Percentiles rank a stretch among this genome's conserved stretches.
phyloP scores from a whole-genome alignment of 92 coral and sea anemone species.

The Isaurus tuberculatus region DNA sequence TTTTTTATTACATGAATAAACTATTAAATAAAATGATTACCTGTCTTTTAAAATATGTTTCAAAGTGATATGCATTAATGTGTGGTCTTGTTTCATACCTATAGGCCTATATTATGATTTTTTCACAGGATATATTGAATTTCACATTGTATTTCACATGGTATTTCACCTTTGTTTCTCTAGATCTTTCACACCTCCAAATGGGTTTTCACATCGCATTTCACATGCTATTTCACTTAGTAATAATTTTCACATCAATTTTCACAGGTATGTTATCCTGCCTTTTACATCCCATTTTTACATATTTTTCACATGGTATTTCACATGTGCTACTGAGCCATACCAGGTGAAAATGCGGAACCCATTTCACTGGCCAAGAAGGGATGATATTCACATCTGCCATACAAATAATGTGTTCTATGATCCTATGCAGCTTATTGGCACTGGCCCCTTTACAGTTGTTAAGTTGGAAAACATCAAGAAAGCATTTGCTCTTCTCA shows the following conservation, averaged over 20 bases:
- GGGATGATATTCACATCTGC: conserved; percentile 1
- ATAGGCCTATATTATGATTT: not conserved
- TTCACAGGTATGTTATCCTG: conserved; percentile 37
- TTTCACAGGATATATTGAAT: not conserved
- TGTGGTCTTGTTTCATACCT: not conserved
- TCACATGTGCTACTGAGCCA: not conserved
- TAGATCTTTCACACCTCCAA: conserved; percentile 6
- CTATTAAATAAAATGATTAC: no score
- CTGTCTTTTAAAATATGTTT: no score
- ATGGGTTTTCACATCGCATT: not conserved
- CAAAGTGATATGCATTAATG: not conserved
- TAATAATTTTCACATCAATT: conserved; percentile 23
- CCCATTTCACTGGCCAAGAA: conserved; percentile 2
- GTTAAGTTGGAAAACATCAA: conserved; percentile 10
- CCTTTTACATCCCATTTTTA: not conserved
- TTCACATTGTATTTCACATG: conserved; percentile 45
- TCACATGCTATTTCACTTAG: conserved; percentile 28
- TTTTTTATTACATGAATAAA: no score
- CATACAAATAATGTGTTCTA: conserved; percentile 18
- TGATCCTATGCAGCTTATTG: not conserved
- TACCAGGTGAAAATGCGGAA: conserved; percentile 12
- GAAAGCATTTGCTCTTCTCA: conserved; percentile 25
- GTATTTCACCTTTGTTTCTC: not conserved
- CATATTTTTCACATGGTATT: not conserved
- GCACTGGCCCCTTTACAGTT: conserved; percentile 15